phyloP scores from a whole-genome alignment of 2,888 invertebrate genomes.

The Drosophila nigricruria region DNA sequence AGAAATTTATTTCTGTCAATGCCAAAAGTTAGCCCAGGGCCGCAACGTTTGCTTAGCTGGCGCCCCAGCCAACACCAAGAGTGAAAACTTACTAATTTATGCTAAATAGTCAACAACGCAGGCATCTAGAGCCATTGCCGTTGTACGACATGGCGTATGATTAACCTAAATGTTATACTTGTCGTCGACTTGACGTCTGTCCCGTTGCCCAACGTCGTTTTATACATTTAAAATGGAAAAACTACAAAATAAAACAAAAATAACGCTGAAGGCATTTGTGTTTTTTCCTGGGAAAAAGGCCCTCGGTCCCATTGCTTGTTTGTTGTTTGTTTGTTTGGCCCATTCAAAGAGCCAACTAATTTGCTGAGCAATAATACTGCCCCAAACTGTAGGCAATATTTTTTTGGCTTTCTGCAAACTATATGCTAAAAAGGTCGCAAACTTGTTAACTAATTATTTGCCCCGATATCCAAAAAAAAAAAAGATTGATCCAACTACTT shows the following conservation, averaged over 20 bases:
- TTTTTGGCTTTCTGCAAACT: conserved; percentile 27
- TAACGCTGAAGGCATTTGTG: conserved; percentile 39
- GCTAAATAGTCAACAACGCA: conserved; percentile 61
- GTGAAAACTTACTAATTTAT: conserved; percentile 76
- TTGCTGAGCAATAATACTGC: conserved; percentile 47
- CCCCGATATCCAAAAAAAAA: neutral
- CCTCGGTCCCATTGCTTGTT: conserved; percentile 31
- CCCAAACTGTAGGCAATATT: conserved; percentile 36
- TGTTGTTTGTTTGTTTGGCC: conserved; percentile 42
- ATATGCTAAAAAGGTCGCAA: neutral
- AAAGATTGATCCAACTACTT: neutral
- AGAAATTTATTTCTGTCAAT: conserved; percentile 50
- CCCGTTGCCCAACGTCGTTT: conserved; percentile 40
- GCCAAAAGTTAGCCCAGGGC: conserved; percentile 38
- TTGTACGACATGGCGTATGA: conserved; percentile 69
- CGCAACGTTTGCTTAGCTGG: conserved; percentile 23
- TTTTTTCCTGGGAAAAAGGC: conserved; percentile 54
- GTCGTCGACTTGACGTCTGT: conserved; percentile 31
- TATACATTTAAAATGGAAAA: conserved; percentile 73
- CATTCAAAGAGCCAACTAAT: conserved; percentile 67
- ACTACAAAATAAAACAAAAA: conserved; percentile 58
- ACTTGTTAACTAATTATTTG: conserved; percentile 19
- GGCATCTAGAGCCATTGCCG: conserved; percentile 29
- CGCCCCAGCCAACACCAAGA: conserved; percentile 15
- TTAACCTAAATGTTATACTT: conserved; percentile 69